A percentile compares a stretch with the other conserved stretches of the same genome.
Conservation (phyloP, 2,113 vertebrate genomes). For the Genyomyrus donnyi region DNA sequence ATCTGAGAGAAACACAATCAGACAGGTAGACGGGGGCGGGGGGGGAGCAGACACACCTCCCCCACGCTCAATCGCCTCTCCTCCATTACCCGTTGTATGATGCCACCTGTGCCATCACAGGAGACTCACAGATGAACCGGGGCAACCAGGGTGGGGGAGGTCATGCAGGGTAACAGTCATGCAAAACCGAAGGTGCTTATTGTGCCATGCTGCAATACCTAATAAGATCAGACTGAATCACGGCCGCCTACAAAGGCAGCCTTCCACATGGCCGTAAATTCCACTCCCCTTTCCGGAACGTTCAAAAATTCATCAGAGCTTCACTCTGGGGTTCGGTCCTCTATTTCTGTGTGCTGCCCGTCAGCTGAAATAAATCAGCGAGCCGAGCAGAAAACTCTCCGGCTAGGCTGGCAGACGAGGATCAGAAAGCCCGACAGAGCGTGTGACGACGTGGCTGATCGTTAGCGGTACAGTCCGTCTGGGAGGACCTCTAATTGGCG, state of each 20-base stretch:
- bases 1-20: background rate
- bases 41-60: background rate
- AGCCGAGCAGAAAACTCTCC: background rate
- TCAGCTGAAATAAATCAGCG: background rate
- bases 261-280: background rate
- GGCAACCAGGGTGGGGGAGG: background rate
- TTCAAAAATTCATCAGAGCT: background rate
- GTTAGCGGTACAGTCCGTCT: background rate
- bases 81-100: constrained; percentile 29
- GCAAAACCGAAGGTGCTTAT: background rate
- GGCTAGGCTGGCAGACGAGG: background rate
- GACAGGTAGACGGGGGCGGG: background rate
- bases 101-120: constrained; percentile 39
- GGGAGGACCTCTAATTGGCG: constrained; percentile 1
- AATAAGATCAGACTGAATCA: background rate
- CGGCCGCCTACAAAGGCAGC: background rate
- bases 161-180: constrained; percentile 1
- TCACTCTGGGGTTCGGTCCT: background rate
- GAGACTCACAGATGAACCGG: background rate
- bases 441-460: background rate
- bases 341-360: background rate
- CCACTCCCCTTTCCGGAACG: background rate
- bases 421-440: background rate
- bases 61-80: background rate
- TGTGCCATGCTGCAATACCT: background rate